A percentile compares a stretch with the other conserved stretches of the same genome.
Evolutionary conservation across 2,797 vertebrate species (phyloP).

Genomic region (Chromobotia macracanthus): DNA sequence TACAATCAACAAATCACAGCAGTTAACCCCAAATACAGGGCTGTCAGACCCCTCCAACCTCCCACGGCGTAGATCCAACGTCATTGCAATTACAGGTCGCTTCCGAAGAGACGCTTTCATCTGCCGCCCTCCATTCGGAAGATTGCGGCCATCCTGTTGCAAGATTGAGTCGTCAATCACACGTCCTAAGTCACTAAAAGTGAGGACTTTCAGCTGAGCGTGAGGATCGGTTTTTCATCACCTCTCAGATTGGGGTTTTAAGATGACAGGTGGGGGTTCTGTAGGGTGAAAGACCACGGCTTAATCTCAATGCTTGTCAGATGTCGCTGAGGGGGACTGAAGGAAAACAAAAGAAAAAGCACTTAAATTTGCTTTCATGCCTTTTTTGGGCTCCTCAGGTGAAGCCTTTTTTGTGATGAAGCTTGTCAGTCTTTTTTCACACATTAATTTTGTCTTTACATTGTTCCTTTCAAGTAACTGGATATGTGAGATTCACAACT

Average conservation of each 20-base stretch:
- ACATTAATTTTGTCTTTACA: background rate
- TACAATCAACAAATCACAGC: constrained; percentile 11
- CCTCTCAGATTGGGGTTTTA: constrained; percentile 66
- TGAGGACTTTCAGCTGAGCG: constrained; percentile 66
- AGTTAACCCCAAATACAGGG: constrained; percentile 10
- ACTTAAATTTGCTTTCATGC: constrained; percentile 49
- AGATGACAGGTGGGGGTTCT: constrained; percentile 72
- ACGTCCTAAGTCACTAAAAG: constrained; percentile 62
- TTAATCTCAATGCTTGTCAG: constrained; percentile 72
- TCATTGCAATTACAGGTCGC: constrained; percentile 54
- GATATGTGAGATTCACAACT: no score
- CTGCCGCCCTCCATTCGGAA: constrained; percentile 76
- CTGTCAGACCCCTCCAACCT: constrained; percentile 3
- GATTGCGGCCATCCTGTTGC: constrained; percentile 72
- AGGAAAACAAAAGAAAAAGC: constrained; percentile 53
- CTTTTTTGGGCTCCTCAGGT: constrained; percentile 40
- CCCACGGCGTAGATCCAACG: background rate
- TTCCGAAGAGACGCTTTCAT: constrained; percentile 61
- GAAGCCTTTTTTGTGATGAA: constrained; percentile 57
- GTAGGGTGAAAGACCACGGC: constrained; percentile 67
- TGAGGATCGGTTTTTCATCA: constrained; percentile 71
- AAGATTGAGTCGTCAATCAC: constrained; percentile 81
- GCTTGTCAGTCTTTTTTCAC: background rate
- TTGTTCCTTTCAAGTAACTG: background rate
- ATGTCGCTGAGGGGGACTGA: constrained; percentile 58